Base-by-base conservation (phyloP, 2,113 vertebrate species). In the Poecilia latipinna region DNA sequence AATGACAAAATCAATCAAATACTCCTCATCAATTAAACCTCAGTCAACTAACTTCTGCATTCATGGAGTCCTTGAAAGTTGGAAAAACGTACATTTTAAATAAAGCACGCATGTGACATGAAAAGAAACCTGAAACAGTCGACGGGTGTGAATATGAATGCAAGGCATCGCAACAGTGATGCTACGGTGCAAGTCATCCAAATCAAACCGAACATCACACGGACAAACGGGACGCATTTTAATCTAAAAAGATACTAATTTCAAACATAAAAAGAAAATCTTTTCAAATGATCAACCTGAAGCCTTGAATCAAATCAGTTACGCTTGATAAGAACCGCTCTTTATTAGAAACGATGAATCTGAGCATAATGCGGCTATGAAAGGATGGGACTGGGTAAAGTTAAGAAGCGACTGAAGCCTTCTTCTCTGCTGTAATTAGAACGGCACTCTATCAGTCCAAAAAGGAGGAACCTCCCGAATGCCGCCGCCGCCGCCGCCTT, bases 371-470 rank as follows among this genome's bases (percentile, higher is more conserved):
- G 54, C 44, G 26, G 66, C 65, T 22, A 60, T 13, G 61, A 75
- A 73, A 64, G 28, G 63, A 57, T 32, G 39, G 65, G n/a, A 39
- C 22, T 37, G 77, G 74, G 35, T 19, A 4, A 65, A 74, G 70
- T 64, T 51, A 70, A 78, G 69, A 77, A 65, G 73, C 80, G 12
- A 37, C 48, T 28, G 64, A 77, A 75, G 77, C 76, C 44, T 68
- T 61, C 74, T 37, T 70, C 65, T 80, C 62, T 68, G 28, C 48
- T 77, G 82, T 88, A 87, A 93, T 93, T 88, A 89, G 75, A 78
- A 72, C 70, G 76, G 65, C 74, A 44, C 76, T 75, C 74, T 68
- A 77, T 89, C 82, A 77, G 79, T 83, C 69, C 75, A 81, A 28
- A 42, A 17, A 70, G 48, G 67, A 54, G 61, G 75, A 75, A 82